Base-by-base conservation (phyloP, 2,888 invertebrate genomes). In the Eustalomyia histrio region DNA sequence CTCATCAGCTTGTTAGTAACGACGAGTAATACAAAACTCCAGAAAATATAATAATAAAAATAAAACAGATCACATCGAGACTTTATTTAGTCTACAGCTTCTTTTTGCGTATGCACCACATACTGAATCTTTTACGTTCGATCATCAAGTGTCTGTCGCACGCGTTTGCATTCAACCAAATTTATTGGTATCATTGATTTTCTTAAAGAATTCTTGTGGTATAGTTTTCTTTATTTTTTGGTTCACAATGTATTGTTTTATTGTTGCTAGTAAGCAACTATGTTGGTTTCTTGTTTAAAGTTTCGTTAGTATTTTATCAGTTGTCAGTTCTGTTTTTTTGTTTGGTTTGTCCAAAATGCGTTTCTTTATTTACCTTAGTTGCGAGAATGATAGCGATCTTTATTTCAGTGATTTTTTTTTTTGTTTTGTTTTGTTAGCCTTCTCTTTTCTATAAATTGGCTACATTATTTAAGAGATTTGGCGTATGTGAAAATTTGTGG, bases 101-200 rank as follows among this genome's bases (percentile, higher is more conserved):
- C 64, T 39, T 74, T 78, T 80, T 78, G 75, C 74, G 75, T 67
- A 72, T 47, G 52, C 6, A 21, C 53, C 55, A 29, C 4, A 33
- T 65, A 47, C 29, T 43, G 58, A 53, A 24, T 67, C 33, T 63
- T 29, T 57, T 43, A 78, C 61, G 74, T 78, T 69, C 76, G 67
- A 69, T 73, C 78, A 60, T 81, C 81, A 81, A 81, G 81, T 81
- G 78, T 84, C 85, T 79, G 84, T 87, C 88, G 87, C 88, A 88
- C 88, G 88, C 88, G 88, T 86, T 87, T 87, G 87, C 87, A 88
- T 88, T 88, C 87, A 87, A 87, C 85, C 83, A 88, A 88, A 88
- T 88, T 88, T 88, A 88, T 88, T 88, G 88, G 86, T 86, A 84
- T 85, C 85, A 75, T 86, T 76, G 86, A 85, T 86, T 86, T 87